Evolutionary conservation across 2,888 invertebrate genomes (phyloP).

Genomic region (Agrochola lota): DNA sequence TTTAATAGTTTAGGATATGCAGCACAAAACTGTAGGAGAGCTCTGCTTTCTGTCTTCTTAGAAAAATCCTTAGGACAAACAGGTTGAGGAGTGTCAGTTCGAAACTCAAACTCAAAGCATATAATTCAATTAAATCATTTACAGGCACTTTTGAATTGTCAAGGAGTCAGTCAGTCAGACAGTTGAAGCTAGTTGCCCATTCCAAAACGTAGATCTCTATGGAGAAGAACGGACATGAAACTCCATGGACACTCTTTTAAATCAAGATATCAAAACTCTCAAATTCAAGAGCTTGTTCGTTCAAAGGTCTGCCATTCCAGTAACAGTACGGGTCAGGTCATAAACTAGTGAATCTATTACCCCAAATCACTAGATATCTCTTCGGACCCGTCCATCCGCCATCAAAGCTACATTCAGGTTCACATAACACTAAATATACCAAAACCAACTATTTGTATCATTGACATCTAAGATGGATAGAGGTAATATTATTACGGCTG

Average conservation of each 20-base stretch:
- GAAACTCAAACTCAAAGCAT: background rate
- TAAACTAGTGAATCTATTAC: conserved; percentile 20
- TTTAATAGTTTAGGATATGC: too few species aligned
- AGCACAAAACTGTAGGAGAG: too few species aligned
- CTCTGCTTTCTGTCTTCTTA: too few species aligned
- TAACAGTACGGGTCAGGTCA: background rate
- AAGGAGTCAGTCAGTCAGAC: background rate
- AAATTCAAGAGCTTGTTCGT: background rate
- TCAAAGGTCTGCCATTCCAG: background rate
- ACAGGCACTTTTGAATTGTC: background rate
- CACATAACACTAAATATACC: conserved; percentile 57
- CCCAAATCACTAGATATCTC: conserved; percentile 36
- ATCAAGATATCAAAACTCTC: background rate
- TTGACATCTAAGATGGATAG: conserved; percentile 54
- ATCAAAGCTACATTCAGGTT: conserved; percentile 22
- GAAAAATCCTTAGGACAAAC: background rate
- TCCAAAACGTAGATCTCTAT: background rate
- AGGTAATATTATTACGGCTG: conserved; percentile 44
- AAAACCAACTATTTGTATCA: conserved; percentile 42
- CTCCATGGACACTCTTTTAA: background rate
- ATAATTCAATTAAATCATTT: too few species aligned
- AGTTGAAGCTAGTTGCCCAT: background rate
- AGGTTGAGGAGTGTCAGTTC: background rate
- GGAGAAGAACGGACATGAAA: background rate
- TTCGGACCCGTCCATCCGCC: conserved; percentile 3